phyloP scores from a whole-genome alignment of 2,888 invertebrate species.

The Rhagophthalmus giganteus region DNA sequence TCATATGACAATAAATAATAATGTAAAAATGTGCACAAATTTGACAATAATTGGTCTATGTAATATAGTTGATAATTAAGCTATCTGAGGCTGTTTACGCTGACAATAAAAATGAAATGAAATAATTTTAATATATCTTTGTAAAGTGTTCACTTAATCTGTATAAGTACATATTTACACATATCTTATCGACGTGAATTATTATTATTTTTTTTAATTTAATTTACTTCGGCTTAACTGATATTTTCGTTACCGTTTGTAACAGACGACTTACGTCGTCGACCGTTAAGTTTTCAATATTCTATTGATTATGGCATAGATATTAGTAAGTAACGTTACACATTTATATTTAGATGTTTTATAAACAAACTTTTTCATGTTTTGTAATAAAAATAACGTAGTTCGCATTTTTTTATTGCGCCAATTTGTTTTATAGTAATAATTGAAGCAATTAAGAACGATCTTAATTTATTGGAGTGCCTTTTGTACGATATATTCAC shows the following conservation, averaged over 20 bases:
- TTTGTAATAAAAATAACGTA: slow-evolving; percentile 20
- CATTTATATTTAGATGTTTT: slow-evolving; percentile 30
- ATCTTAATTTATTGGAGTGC: slow-evolving; percentile 46
- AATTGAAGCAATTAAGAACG: slow-evolving; percentile 29
- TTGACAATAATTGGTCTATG: slow-evolving; percentile 36
- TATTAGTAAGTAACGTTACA: slow-evolving; percentile 19
- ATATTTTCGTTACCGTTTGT: slow-evolving; percentile 9
- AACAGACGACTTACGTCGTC: slow-evolving; percentile 19
- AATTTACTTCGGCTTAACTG: slow-evolving; percentile 22
- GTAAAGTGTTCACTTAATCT: slow-evolving; percentile 31
- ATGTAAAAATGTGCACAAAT: slow-evolving; percentile 37
- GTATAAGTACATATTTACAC: slow-evolving; percentile 30
- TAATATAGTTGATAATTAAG: slow-evolving; percentile 34
- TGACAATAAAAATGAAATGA: slow-evolving; percentile 36
- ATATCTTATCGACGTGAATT: slow-evolving; percentile 32
- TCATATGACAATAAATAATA: slow-evolving; percentile 34
- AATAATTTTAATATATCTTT: slow-evolving; percentile 27
- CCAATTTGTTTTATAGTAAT: slow-evolving; percentile 11
- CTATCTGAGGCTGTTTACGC: slow-evolving; percentile 39
- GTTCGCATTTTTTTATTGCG: slow-evolving; percentile 21
- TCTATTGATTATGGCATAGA: slow-evolving; percentile 28
- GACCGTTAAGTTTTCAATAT: slow-evolving; percentile 31
- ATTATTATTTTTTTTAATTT: slow-evolving; percentile 17
- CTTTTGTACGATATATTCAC: slow-evolving; percentile 42
- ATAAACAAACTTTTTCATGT: slow-evolving; percentile 25